Evolutionary conservation across 2,888 invertebrate species (phyloP), one percentile per base, ranked within the genome.

Genomic region (Stomorhina lunata): DNA sequence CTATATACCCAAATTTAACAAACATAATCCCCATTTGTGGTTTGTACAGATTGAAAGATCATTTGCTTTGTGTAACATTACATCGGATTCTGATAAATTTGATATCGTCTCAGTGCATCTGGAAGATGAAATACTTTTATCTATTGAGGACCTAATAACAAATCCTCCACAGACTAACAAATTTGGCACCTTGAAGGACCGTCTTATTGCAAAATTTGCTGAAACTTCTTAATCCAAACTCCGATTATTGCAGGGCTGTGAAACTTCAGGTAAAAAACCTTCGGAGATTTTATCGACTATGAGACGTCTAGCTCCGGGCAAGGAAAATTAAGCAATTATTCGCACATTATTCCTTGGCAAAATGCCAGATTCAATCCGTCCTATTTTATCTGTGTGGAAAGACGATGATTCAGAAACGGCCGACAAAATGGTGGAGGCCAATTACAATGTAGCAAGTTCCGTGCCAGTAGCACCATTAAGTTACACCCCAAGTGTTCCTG

Each of bases 351-450:
- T 84, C 53, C 22, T 79, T 20, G 53, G 76, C 10, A 59, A 82
- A 73, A 69, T 85, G 69, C 69, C 78, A 7, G 43, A 76, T 15
- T 59, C 76, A 4, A 78, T 83, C 27, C 68, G 68, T 1, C 66
- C 83, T n/a, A 12, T 77, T 10, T 43, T 77, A 17, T 43, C 59
- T 17, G 66, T 80, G 1, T 80, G 75, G 68, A 43, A 80, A 40
- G 48, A 79, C n/a, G 45, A 78, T 1, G 66, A 73, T 40, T 43
- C 76, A 1, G 45, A 73, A 29, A 68, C 55, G 40, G 84, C 80
- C 1, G 80, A 84, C 53, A 84, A 84, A 57, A 81, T 84, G 68
- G 3, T 65, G 2, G 73, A 75, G 1, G 73, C 73, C 2, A 73
- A 63, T 2, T 9, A 55, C 27, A 65, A 45, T 9, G 6, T 43